Base-by-base conservation (phyloP, 2,888 invertebrate genomes). In the Cephus rjabovi region DNA sequence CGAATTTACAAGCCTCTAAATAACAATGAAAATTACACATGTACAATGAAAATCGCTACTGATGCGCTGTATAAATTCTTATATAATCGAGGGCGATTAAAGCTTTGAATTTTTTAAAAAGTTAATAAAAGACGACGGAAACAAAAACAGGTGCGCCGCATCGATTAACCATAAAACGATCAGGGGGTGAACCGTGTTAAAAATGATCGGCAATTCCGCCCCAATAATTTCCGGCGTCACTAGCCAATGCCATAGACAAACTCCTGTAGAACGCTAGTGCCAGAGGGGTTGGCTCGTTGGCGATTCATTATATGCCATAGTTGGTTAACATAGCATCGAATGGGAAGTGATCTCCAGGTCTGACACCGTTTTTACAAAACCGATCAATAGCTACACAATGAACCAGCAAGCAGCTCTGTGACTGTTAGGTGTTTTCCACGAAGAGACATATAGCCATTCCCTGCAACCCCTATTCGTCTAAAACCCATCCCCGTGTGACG, bases 201-300 rank as follows among this genome's bases (percentile, higher is more conserved):
- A 73, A 75, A 75, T 76, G 77, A 79, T 77, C 70, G 74, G 35
- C 6, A 15, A 77, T 77, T 77, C 74, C 75, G 76, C 76, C 68
- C 75, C 31, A 77, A 75, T 79, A 79, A 79, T 34, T 74, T 77
- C 78, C 69, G 75, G 37, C 75, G 15, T 30, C 37, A 23, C 69
- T 23, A 23, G 9, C 23, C 56, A 56, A 56, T 23, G 2, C 6
- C 56, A 56, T 56, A 56, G 9, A 9, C 2, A 23, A 56, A 9
- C 23, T 23, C 9, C 56, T 23, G 23, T 23, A 9, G 56, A 23
- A 56, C 23, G 2, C 56, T 15, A 15, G 9, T 15, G 23, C 0
- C 6, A 9, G 56, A 23, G 9, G 56, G 23, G 0, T 40, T 40
- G 1, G 6, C 6, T 40, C 40, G 4, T 15, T 4, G 40, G 9